These are phyloP conservation scores for pig (Sus scrofa) DNA, from an alignment of 2,113 vertebrate genomes.

Conservation along the genomic window DNA sequence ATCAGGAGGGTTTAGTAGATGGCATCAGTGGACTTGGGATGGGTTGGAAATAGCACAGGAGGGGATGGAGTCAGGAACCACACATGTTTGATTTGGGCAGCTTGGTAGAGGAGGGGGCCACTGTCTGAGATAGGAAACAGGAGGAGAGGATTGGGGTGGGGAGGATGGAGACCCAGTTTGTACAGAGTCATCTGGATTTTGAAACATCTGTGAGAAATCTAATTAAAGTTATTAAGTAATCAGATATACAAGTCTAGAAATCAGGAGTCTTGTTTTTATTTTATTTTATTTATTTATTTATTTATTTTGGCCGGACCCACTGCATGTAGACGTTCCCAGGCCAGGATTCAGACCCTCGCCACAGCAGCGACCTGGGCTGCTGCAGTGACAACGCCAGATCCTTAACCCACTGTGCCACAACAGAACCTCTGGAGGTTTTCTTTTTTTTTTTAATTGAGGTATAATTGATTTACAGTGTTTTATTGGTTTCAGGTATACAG, in stretches of 20 bases:
- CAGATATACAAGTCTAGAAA: not conserved
- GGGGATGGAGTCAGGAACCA: not conserved
- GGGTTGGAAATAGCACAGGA: not conserved
- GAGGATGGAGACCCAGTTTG: not conserved
- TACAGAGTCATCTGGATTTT: not conserved
- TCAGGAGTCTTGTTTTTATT: not conserved
- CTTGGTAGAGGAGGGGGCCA: not conserved
- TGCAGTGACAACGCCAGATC: too few relatives aligned
- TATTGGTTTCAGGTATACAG: not conserved
- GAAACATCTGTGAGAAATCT: not conserved
- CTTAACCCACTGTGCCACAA: too few relatives aligned
- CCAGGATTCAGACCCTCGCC: too few relatives aligned
- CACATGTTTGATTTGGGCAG: not conserved
- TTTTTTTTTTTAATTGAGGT: not conserved
- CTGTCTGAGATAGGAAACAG: not conserved
- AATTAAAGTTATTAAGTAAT: not conserved
- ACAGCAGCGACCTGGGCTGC: too few relatives aligned
- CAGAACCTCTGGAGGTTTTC: not conserved
- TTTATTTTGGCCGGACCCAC: too few relatives aligned
- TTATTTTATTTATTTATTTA: not conserved
- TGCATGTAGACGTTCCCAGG: too few relatives aligned
- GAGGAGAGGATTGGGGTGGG: not conserved
- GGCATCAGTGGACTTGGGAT: not conserved
- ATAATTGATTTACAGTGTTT: not conserved
- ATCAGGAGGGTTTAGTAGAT: not conserved